A percentile compares a stretch with the other conserved stretches of the same genome.
Conservation (phyloP, 1,140 invertebrate genomes). For the Trachymyrmex septentrionalis region DNA sequence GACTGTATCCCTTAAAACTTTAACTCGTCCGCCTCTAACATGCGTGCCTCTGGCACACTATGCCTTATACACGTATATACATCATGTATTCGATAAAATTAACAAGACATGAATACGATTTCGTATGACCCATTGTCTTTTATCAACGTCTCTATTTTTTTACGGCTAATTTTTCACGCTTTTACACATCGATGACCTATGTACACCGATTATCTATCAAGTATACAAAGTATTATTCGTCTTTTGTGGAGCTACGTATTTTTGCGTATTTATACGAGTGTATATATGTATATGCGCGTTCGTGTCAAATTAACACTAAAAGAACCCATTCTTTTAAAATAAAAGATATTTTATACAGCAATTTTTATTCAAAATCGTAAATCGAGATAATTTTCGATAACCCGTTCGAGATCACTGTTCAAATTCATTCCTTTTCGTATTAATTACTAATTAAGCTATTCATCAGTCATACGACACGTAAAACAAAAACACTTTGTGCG, state of each 20-base stretch:
- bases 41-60: background rate
- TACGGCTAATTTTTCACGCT: background rate
- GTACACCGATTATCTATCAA: conserved; percentile 43
- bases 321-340: background rate
- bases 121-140: conserved; percentile 16
- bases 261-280: conserved; percentile 2
- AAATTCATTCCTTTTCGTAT: conserved; percentile 5
- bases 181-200: conserved; percentile 35
- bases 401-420: background rate
- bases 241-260: background rate
- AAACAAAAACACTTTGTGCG: conserved; percentile 28
- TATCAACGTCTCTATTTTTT: conserved; percentile 9
- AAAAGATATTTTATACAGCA: background rate
- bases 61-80: conserved; percentile 54
- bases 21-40: conserved; percentile 7
- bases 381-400: background rate
- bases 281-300: background rate
- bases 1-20: conserved; percentile 39
- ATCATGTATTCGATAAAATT: conserved; percentile 33
- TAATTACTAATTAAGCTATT: conserved; percentile 12
- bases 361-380: background rate
- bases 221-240: conserved; percentile 54
- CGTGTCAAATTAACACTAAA: conserved; percentile 6
- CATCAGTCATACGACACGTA: background rate
- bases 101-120: conserved; percentile 49